Conservation (phyloP, 1,140 invertebrate genomes). For the Rhynchophorus ferrugineus region DNA sequence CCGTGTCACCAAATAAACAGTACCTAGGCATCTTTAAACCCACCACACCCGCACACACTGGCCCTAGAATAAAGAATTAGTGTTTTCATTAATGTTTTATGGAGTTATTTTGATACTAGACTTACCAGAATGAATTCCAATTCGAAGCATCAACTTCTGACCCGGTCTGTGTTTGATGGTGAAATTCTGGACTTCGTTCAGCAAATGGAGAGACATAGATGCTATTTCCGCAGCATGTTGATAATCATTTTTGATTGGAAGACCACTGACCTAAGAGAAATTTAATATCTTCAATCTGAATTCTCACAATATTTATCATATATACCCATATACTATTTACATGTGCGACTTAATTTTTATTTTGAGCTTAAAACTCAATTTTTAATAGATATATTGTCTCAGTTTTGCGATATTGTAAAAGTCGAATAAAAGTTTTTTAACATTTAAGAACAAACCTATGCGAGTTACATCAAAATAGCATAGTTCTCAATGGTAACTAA, state of each 20-base stretch:
- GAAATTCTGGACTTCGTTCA: constrained; percentile 77
- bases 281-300: background rate
- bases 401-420: no score
- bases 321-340: no score
- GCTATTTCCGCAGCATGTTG: constrained; percentile 88
- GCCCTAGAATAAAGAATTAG: constrained; percentile 42
- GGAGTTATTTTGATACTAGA: background rate
- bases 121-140: constrained; percentile 84
- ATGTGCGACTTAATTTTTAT: no score
- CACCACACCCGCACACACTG: constrained; percentile 81
- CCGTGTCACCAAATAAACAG: constrained; percentile 84
- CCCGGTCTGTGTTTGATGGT: constrained; percentile 78
- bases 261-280: constrained; percentile 60
- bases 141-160: constrained; percentile 76
- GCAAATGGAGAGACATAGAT: constrained; percentile 81
- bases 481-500: no score
- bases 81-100: background rate
- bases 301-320: no score
- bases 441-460: no score
- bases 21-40: constrained; percentile 86
- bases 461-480: no score
- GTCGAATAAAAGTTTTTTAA: no score
- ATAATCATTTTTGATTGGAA: constrained; percentile 68
- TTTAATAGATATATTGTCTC: no score
- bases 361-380: no score